Evolutionary conservation across 2,113 vertebrate species (phyloP).

Genomic region (Indicator maculatus): DNA sequence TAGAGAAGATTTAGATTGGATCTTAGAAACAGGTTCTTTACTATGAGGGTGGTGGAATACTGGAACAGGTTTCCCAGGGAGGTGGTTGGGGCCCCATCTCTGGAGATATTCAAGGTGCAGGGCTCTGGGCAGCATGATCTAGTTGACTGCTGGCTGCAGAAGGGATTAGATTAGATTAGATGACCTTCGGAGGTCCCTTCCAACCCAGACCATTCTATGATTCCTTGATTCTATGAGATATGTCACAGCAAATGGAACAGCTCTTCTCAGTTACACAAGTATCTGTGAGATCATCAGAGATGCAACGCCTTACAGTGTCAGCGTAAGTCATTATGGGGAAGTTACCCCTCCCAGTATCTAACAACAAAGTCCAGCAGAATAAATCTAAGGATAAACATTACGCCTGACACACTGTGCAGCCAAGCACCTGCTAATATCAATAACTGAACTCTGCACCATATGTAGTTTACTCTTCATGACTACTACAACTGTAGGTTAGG

Average conservation of each 20-base stretch:
- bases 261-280: not conserved
- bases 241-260: not conserved
- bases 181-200: too few relatives aligned
- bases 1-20: too few relatives aligned
- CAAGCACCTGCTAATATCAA: not conserved
- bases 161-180: too few relatives aligned
- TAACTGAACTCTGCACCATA: conserved; percentile 4
- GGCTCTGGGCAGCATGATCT: too few relatives aligned
- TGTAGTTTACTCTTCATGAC: not conserved
- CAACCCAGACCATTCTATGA: too few relatives aligned
- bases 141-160: too few relatives aligned
- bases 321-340: not conserved
- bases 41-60: too few relatives aligned
- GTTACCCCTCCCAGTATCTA: not conserved
- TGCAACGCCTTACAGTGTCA: not conserved
- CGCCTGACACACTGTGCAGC: not conserved
- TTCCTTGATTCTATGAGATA: not conserved
- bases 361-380: not conserved
- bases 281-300: conserved; percentile 25
- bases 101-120: too few relatives aligned
- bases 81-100: too few relatives aligned
- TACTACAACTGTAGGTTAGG: not conserved
- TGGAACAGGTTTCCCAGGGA: too few relatives aligned
- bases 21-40: too few relatives aligned
- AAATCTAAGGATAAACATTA: not conserved